Conservation (phyloP, 2,888 invertebrate species). For the Eupithecia tripunctaria region DNA sequence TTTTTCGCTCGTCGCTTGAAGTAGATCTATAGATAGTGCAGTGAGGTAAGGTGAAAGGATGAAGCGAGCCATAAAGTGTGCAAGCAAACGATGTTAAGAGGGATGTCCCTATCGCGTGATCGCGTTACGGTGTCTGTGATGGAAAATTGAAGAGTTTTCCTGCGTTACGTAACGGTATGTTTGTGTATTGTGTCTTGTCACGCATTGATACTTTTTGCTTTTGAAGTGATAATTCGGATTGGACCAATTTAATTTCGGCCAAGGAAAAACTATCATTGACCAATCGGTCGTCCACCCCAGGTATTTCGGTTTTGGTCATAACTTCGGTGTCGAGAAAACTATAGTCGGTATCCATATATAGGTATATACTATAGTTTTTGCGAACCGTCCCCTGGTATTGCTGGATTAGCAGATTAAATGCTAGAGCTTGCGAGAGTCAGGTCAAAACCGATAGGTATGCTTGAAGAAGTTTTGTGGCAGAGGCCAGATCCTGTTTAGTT, state of each 20-base stretch:
- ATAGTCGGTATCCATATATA: too few species aligned
- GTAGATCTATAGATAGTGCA: neutral
- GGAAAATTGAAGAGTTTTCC: conserved; percentile 38
- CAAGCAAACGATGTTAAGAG: conserved; percentile 20
- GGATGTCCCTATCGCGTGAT: conserved; percentile 34
- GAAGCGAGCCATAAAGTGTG: conserved; percentile 4
- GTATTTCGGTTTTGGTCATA: neutral
- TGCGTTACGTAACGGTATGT: conserved; percentile 33
- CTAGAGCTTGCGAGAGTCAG: neutral
- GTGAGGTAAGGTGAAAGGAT: neutral
- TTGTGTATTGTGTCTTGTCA: conserved; percentile 23
- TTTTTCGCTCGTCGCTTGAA: neutral
- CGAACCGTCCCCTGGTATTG: neutral
- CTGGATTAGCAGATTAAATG: neutral
- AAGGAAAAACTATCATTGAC: neutral
- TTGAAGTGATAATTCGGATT: neutral
- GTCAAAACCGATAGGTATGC: neutral
- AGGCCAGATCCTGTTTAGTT: neutral
- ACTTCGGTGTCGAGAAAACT: neutral
- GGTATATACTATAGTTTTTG: too few species aligned
- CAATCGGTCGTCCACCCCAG: neutral
- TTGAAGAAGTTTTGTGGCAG: neutral
- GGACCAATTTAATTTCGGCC: neutral
- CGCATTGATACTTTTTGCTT: conserved; percentile 13
- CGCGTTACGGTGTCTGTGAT: conserved; percentile 40